Conservation (phyloP, 2,113 vertebrate genomes). For the Nematolebias whitei region DNA sequence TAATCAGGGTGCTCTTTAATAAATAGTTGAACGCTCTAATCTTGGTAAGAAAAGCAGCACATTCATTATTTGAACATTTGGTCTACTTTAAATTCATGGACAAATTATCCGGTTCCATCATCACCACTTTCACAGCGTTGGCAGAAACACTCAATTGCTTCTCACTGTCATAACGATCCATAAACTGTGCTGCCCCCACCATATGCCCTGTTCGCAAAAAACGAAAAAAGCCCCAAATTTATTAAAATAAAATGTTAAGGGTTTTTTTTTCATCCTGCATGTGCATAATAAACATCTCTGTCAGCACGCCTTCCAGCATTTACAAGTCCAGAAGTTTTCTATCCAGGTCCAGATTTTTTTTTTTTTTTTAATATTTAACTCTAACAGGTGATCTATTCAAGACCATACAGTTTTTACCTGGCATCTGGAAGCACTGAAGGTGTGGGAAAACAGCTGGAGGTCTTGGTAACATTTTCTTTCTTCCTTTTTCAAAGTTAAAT, state of each 20-base stretch:
- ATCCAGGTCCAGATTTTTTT: too few species aligned
- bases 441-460: not conserved
- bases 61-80: slow-evolving; percentile 16
- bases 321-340: too few species aligned
- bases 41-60: not conserved
- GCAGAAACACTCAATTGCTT: slow-evolving; percentile 35
- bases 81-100: slow-evolving; percentile 18
- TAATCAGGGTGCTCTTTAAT: too few species aligned
- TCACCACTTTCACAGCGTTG: slow-evolving; percentile 25
- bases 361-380: too few species aligned
- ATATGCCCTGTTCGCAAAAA: slow-evolving; percentile 43
- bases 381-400: slow-evolving; percentile 1
- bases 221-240: slow-evolving; percentile 17
- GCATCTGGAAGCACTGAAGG: slow-evolving; percentile 9
- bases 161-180: slow-evolving; percentile 20
- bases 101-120: slow-evolving; percentile 23
- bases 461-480: too few species aligned
- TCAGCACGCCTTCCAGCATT: too few species aligned
- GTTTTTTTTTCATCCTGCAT: slow-evolving; percentile 12
- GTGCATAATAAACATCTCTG: not conserved
- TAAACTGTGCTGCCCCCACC: slow-evolving; percentile 43
- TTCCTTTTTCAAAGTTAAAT: too few species aligned
- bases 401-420: slow-evolving; percentile 21
- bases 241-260: slow-evolving; percentile 3
- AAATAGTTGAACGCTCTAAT: not conserved